Evolutionary conservation across 1,140 invertebrate species (phyloP), one percentile per base, ranked within the genome.

Genomic region (Psix sp.): DNA sequence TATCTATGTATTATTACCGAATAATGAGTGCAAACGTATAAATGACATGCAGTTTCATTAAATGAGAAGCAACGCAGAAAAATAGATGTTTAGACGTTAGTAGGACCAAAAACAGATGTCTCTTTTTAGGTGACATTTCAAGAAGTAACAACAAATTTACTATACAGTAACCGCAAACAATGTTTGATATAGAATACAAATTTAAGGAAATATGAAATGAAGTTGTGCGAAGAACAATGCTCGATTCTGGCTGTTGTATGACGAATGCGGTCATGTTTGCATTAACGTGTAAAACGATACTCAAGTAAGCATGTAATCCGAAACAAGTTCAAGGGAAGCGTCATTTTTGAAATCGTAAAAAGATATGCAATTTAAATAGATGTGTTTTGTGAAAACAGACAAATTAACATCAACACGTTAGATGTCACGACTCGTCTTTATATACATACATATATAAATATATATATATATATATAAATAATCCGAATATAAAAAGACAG

Each of bases 181-280:
- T 72, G 57, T 39, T 29, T 29, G 26, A 29, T 29, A 29, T 10
- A 29, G 51, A 49, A 35, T 60, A 74, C 52, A 45, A 51, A 43
- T 76, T 75, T 72, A 71, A 72, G 62, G 11, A 73, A 71, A 48
- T 77, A 59, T 40, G 76, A 66, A 63, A 73, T 21, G n/a, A n/a
- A n/a, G 51, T 72, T 77, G 74, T 76, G 31, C 31, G 59, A 76
- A 42, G 59, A 60, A 57, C 76, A 77, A 72, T 79, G 79, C 77
- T 77, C 79, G 77, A 77, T 80, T 77, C 72, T 79, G 79, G 79
- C 79, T 80, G 77, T 80, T 77, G 77, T 72, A 75, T 48, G 46
- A 40, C 56, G 66, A 31, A 49, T 36, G 49, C 62, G 56, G 42
- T 51, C 62, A 43, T 54, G 38, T 57, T 60, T 60, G 68, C 39